Percentiles rank a stretch among this genome's conserved stretches.
These are phyloP conservation scores for Pipa parva DNA, from an alignment of 2,113 vertebrate genomes.

Conservation along the genomic window DNA sequence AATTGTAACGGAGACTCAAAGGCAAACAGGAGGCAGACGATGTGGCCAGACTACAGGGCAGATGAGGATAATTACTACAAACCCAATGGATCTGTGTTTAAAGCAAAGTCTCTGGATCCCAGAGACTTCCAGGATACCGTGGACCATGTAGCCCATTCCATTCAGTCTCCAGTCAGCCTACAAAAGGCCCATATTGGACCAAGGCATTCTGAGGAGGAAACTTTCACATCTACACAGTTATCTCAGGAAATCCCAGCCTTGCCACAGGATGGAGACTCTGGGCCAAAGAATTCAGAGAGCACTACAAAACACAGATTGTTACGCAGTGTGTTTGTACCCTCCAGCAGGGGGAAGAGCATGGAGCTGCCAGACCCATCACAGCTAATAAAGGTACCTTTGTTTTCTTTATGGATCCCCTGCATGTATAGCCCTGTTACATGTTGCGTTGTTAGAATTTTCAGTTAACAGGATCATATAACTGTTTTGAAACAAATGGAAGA, in stretches of 20 bases:
- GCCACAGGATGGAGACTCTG: constrained; percentile 63
- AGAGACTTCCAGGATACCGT: constrained; percentile 58
- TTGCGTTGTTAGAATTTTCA: too few species aligned
- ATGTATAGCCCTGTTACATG: too few species aligned
- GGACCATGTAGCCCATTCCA: constrained; percentile 37
- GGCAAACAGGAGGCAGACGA: constrained; percentile 72
- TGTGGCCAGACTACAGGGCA: constrained; percentile 78
- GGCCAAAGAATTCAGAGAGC: constrained; percentile 60
- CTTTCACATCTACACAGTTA: constrained; percentile 62
- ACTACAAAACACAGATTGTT: constrained; percentile 63
- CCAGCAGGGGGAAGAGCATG: constrained; percentile 29
- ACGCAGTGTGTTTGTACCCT: constrained; percentile 59
- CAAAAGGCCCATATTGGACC: constrained; percentile 60
- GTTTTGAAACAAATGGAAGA: too few species aligned
- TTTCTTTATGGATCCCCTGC: background rate
- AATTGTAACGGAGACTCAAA: constrained; percentile 74
- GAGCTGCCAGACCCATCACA: constrained; percentile 48
- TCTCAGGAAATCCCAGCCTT: constrained; percentile 54
- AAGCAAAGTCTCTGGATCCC: constrained; percentile 82
- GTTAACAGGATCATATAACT: too few species aligned
- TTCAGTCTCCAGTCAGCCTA: background rate
- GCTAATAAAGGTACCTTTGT: constrained; percentile 61
- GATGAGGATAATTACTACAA: constrained; percentile 67
- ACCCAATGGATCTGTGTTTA: constrained; percentile 78
- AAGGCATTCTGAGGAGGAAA: constrained; percentile 63